Percentiles rank a stretch among this genome's conserved stretches.
phyloP scores from a whole-genome alignment of 2,888 invertebrate genomes.

The Tuberolachnus salignus region DNA sequence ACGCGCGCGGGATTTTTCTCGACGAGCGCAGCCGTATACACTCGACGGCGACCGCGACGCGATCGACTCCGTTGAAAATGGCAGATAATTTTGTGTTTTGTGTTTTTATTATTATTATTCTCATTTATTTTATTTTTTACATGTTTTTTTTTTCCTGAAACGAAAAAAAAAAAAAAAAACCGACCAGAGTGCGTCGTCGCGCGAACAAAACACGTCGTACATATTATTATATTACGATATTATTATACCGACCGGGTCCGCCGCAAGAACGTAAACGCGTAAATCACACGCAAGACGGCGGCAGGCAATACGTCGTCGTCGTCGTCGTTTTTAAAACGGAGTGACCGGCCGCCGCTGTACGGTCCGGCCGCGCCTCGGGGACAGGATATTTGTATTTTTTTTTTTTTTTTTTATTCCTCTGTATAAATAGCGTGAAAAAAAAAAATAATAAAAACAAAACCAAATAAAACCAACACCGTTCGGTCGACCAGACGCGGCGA shows the following conservation, averaged over 20 bases:
- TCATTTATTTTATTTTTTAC: too few relatives aligned
- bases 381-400: not conserved
- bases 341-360: not conserved
- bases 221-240: too few relatives aligned
- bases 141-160: not conserved
- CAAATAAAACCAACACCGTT: not conserved
- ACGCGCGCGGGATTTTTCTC: too few relatives aligned
- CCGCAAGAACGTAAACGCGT: not conserved
- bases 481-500: not conserved
- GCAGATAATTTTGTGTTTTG: not conserved
- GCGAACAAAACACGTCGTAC: not conserved
- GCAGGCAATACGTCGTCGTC: not conserved
- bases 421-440: not conserved
- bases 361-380: conserved; percentile 25
- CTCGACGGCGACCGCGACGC: not conserved
- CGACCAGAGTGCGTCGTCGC: not conserved
- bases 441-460: not conserved
- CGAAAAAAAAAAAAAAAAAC: too few relatives aligned
- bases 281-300: conserved; percentile 29
- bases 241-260: not conserved
- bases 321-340: not conserved
- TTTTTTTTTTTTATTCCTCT: not conserved
- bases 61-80: not conserved
- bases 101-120: too few relatives aligned
- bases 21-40: not conserved